phyloP scores from a whole-genome alignment of 2,113 vertebrate genomes.

The Osmerus mordax region DNA sequence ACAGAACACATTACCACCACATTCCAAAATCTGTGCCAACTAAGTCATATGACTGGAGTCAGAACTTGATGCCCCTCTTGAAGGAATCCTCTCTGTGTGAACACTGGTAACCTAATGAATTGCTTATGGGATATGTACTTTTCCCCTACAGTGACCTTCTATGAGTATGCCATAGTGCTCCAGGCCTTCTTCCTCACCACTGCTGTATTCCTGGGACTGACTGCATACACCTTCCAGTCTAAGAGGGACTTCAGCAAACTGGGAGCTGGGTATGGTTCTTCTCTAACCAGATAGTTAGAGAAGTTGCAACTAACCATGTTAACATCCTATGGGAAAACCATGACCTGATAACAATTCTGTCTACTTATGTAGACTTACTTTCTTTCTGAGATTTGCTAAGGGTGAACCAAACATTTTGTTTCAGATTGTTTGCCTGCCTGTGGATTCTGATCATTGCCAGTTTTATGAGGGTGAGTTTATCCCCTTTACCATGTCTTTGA shows the following conservation, averaged over 20 bases:
- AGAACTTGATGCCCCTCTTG: too few species aligned
- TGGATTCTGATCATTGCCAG: slow-evolving; percentile 86
- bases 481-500: neutral
- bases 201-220: slow-evolving; percentile 86
- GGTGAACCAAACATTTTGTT: slow-evolving; percentile 1
- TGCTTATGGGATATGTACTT: neutral
- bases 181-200: slow-evolving; percentile 89
- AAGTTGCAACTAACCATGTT: too few species aligned
- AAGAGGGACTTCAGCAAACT: slow-evolving; percentile 93
- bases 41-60: too few species aligned
- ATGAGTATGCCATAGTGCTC: slow-evolving; percentile 80
- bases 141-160: slow-evolving; percentile 83
- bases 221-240: slow-evolving; percentile 88
- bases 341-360: neutral
- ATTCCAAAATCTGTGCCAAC: too few species aligned
- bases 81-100: too few species aligned
- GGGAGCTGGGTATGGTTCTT: slow-evolving; percentile 81
- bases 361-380: slow-evolving; percentile 3
- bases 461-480: slow-evolving; percentile 82
- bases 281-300: too few species aligned
- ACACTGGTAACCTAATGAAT: too few species aligned
- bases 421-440: slow-evolving; percentile 84
- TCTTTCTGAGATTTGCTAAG: neutral
- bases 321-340: too few species aligned
- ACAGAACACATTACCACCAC: neutral